These are phyloP conservation scores for Ptychoptera contaminata DNA, from an alignment of 2,888 invertebrate genomes.

Conservation along the genomic window DNA sequence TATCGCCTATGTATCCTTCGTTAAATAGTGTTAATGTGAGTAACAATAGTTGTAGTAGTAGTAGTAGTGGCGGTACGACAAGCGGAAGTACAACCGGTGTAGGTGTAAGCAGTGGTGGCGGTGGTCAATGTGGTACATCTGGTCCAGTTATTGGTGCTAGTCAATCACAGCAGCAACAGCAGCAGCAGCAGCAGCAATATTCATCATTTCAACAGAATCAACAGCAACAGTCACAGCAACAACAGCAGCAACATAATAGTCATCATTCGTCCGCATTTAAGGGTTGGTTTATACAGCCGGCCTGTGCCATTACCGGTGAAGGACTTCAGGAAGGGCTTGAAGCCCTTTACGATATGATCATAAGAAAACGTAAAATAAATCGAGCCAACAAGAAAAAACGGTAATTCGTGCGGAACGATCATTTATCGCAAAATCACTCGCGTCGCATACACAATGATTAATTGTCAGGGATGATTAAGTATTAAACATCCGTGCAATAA, in stretches of 20 bases:
- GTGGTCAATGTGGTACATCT: no score
- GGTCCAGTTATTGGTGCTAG: not conserved
- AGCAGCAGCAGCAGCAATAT: slow-evolving; percentile 2
- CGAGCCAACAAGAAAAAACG: slow-evolving; percentile 68
- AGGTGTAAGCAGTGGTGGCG: slow-evolving; percentile 3
- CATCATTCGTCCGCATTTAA: slow-evolving; percentile 17
- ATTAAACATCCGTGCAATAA: no score
- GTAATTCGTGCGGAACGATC: slow-evolving; percentile 18
- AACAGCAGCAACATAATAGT: slow-evolving; percentile 1
- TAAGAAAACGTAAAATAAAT: slow-evolving; percentile 80
- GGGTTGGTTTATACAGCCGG: slow-evolving; percentile 80
- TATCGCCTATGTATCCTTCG: slow-evolving; percentile 25
- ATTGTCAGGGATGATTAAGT: no score
- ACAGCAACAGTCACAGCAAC: not conserved
- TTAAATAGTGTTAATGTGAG: no score
- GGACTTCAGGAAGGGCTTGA: slow-evolving; percentile 92
- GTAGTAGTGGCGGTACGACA: slow-evolving; percentile 4
- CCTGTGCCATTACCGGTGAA: slow-evolving; percentile 94
- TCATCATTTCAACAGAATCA: not conserved
- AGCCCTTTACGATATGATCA: slow-evolving; percentile 86
- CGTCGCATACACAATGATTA: no score
- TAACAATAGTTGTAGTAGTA: not conserved
- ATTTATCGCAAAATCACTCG: no score
- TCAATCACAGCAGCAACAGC: slow-evolving; percentile 1
- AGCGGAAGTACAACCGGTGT: slow-evolving; percentile 3